These are phyloP conservation scores for Globia sparganii DNA, from an alignment of 2,888 invertebrate species.

Conservation along the genomic window DNA sequence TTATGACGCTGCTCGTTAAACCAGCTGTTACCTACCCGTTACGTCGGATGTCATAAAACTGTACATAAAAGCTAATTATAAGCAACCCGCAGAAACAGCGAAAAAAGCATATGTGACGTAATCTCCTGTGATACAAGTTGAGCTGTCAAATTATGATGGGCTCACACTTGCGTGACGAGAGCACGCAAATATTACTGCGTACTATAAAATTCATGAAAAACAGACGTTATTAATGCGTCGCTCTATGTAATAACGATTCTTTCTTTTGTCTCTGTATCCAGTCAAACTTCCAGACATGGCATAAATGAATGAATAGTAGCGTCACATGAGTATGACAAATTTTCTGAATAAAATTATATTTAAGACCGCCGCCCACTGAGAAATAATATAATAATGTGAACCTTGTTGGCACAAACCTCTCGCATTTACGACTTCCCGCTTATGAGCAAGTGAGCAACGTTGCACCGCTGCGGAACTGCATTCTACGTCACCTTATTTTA, in stretches of 20 bases:
- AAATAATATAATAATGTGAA: constrained; percentile 57
- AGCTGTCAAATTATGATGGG: constrained; percentile 51
- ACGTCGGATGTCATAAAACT: constrained; percentile 86
- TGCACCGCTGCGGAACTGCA: constrained; percentile 46
- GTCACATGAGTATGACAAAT: constrained; percentile 30
- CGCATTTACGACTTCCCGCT: constrained; percentile 71
- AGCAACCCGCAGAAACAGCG: constrained; percentile 68
- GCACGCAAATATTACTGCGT: constrained; percentile 11
- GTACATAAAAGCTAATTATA: constrained; percentile 87
- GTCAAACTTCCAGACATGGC: constrained; percentile 8
- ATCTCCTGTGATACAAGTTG: constrained; percentile 64
- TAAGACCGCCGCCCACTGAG: constrained; percentile 33
- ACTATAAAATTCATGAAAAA: constrained; percentile 37
- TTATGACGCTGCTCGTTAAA: constrained; percentile 80
- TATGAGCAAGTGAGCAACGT: constrained; percentile 61
- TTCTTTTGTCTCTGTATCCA: constrained; percentile 8
- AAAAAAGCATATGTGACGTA: constrained; percentile 65
- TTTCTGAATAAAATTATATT: constrained; percentile 49
- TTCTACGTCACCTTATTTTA: constrained; percentile 24
- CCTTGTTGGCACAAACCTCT: constrained; percentile 73
- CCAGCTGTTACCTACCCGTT: constrained; percentile 79
- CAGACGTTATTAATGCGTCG: constrained; percentile 6
- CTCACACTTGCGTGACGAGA: constrained; percentile 16
- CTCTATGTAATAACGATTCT: constrained; percentile 7
- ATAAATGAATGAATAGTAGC: constrained; percentile 18